These are phyloP conservation scores for Nemoura dubitans DNA, from an alignment of 2,888 invertebrate genomes.

Conservation along the genomic window DNA sequence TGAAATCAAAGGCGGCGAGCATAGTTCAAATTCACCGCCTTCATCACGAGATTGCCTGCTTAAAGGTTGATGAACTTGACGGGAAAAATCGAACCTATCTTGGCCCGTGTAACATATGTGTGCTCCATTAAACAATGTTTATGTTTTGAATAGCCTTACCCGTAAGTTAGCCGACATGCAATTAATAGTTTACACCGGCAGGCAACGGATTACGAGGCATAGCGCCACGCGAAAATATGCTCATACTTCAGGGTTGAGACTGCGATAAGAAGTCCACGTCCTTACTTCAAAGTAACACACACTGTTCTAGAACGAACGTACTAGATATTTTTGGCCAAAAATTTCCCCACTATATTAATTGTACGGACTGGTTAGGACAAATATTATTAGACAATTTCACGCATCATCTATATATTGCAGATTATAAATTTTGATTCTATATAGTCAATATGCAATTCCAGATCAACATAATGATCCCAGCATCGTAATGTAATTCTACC, in stretches of 20 bases:
- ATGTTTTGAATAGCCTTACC: constrained; percentile 4
- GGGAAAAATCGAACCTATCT: constrained; percentile 29
- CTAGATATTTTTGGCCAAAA: no score
- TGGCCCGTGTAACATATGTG: constrained; percentile 7
- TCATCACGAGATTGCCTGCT: constrained; percentile 35
- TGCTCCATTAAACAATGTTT: constrained; percentile 24
- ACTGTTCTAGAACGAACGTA: no score
- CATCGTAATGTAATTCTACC: no score
- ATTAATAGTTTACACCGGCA: constrained; percentile 13
- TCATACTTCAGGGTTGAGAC: not conserved
- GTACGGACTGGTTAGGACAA: no score
- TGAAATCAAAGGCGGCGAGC: constrained; percentile 38
- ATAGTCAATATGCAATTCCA: no score
- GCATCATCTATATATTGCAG: no score
- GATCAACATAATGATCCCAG: no score
- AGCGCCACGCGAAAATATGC: not conserved
- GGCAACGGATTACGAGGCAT: not conserved
- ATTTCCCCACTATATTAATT: no score
- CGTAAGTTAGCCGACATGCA: constrained; percentile 14
- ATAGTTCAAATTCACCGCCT: constrained; percentile 25
- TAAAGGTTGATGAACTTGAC: constrained; percentile 28
- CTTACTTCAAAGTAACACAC: not conserved
- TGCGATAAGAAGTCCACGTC: not conserved
- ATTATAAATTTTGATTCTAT: no score
- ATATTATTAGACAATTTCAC: no score